These are phyloP conservation scores for Xenopus borealis DNA, from an alignment of 2,113 vertebrate species.

Conservation along the genomic window DNA sequence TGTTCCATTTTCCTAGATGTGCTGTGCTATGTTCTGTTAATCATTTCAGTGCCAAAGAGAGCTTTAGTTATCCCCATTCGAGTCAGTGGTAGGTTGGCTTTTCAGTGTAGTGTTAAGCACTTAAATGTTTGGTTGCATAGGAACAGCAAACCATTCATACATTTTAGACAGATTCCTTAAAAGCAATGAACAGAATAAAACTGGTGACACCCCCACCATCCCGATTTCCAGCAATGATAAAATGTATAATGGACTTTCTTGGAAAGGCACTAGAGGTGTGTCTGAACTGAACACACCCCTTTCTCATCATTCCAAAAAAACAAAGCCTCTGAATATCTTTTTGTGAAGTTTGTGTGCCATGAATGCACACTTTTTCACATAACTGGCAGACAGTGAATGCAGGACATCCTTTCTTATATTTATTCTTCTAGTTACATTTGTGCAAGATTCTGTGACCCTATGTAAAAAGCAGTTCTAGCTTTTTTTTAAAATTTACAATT, in stretches of 20 bases:
- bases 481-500: too few species aligned
- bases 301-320: too few species aligned
- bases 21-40: conserved; percentile 3
- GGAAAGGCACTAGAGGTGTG: neutral
- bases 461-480: too few species aligned
- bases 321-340: too few species aligned
- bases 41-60: neutral
- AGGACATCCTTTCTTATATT: too few species aligned
- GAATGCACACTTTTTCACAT: too few species aligned
- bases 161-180: neutral
- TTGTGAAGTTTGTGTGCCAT: too few species aligned
- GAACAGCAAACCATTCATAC: conserved; percentile 1
- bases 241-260: neutral
- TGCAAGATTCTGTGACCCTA: too few species aligned
- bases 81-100: neutral
- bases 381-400: too few species aligned
- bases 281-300: neutral
- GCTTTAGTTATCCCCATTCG: neutral
- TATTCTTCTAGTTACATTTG: too few species aligned
- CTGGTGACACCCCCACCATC: neutral
- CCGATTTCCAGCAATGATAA: neutral
- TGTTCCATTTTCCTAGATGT: neutral
- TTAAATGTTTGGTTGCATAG: conserved; percentile 22
- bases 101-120: neutral
- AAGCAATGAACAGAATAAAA: conserved; percentile 5